These are phyloP conservation scores for Odontothrips loti DNA, from an alignment of 2,888 invertebrate species.

Conservation along the genomic window DNA sequence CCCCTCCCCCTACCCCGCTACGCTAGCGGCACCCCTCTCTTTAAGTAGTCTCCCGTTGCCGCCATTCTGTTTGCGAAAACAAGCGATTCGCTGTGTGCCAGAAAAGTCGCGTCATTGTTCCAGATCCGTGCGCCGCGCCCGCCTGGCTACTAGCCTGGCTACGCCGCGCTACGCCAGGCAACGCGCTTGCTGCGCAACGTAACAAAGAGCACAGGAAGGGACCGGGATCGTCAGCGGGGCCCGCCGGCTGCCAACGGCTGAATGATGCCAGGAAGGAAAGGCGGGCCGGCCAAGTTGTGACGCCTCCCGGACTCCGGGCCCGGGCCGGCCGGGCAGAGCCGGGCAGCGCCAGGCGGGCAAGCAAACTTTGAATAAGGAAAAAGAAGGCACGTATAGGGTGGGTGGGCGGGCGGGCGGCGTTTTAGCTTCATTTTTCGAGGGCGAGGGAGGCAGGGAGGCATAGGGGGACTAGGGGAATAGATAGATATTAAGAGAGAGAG, in stretches of 20 bases:
- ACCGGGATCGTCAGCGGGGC: not conserved
- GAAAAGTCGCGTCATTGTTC: not conserved
- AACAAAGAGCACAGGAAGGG: not conserved
- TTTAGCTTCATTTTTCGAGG: too few species aligned
- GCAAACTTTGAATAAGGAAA: too few species aligned
- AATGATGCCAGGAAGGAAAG: not conserved
- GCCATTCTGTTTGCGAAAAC: not conserved
- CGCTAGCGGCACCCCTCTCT: not conserved
- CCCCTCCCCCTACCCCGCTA: not conserved
- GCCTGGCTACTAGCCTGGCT: too few species aligned
- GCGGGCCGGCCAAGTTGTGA: not conserved
- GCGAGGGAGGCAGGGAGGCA: too few species aligned
- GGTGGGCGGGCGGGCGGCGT: too few species aligned
- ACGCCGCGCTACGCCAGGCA: too few species aligned
- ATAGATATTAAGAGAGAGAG: not conserved
- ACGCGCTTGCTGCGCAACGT: not conserved
- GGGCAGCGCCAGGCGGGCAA: too few species aligned
- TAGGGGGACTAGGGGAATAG: too few species aligned
- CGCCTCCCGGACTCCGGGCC: too few species aligned
- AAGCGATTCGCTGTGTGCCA: not conserved
- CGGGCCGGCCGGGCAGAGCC: too few species aligned
- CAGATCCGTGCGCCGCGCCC: too few species aligned
- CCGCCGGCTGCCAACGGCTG: not conserved
- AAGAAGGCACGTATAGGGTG: too few species aligned
- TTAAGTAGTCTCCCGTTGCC: constrained; percentile 12